Base-by-base conservation (phyloP, 2,888 invertebrate genomes). In the Lysandra coridon region DNA sequence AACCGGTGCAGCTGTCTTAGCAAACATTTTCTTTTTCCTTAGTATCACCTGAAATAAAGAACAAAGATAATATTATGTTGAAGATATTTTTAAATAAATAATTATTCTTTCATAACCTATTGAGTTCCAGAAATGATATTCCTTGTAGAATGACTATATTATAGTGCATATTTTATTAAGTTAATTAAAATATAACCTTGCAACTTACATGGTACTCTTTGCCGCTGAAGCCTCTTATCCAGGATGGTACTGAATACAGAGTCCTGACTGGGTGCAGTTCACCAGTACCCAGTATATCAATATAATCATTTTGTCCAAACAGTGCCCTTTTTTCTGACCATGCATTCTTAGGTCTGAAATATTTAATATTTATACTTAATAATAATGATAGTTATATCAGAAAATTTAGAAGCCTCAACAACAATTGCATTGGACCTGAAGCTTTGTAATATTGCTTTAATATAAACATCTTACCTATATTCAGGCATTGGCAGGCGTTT, bases 301-400 rank as follows among this genome's bases (percentile, higher is more conserved):
- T 98, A 87, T 99, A 99, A 90, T 99, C 99, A 92, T 99, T 99
- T 89, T 99, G 99, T 0, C 99, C 99, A 93, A 98, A 98, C 0
- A 98, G 89, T 1, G 98, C 98, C 86, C 96, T 96, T 84, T 96
- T 97, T 83, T 96, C 95, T 0, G 93, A 87, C 99, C 99, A 99
- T 0, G 90, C 86, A 91, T 98, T 96, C 83, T 93, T 95, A 3
- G 98, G 98, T 79, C 96, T 95, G 84, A 87, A 95, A 87, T 84
- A 78, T 73, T 33, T 12, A 44, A 44, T 44, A 44, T 44, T 10
- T 44, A 44, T 49, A 62, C 2, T 40, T 33, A 30, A 3, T 12
- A 78, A 60, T 78, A 73, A 6, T 10, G 49, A 2, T 49, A 17
- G 17, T 76, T 40, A 49, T 49, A 49, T 10, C 49, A 49, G 12